Base-by-base conservation (phyloP, 1,140 invertebrate species). In the Sitophilus oryzae region DNA sequence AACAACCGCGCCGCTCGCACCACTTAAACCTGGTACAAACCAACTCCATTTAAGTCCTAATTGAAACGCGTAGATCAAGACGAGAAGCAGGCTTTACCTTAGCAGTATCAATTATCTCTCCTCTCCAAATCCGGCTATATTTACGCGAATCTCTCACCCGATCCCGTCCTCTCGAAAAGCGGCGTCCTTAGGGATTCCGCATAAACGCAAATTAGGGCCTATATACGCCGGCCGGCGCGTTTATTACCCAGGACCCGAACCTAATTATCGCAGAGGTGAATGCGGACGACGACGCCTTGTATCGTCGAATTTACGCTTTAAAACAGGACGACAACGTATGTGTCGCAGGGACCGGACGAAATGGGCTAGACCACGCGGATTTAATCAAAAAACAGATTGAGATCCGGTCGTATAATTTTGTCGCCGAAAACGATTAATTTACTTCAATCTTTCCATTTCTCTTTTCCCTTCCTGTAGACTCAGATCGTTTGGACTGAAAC, bases 111-210 rank as follows among this genome's bases (percentile, higher is more conserved):
- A 43, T 43, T 20, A 43, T 19, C 20, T 2, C 20, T 19, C 20
- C 41, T 43, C 15, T 40, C 16, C 8, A 43, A 21, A 43, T 43
- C 41, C 41, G 10, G 41, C 19, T 9, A 6, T 43, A 43, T 43
- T 43, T 43, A 43, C 41, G 20, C 41, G 10, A 19, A 43, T 43
- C 41, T 20, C 41, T 19, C 15, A 40, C 19, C 37, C 37, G n/a
- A n/a, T n/a, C n/a, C n/a, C n/a, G n/a, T n/a, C n/a, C n/a, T n/a
- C 25, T 11, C 11, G 25, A 11, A 30, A 6, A 5, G 5, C 25
- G 25, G 25, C 5, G 25, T 30, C 25, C 25, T 11, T 30, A 5
- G 25, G 25, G 25, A 6, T 11, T 11, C 25, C 25, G 11, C 25
- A 30, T 30, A 30, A 30, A 30, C 25, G 25, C 25, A 30, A 30